Conservation (phyloP, 2,888 invertebrate species). For the Cephus sareptanus region DNA sequence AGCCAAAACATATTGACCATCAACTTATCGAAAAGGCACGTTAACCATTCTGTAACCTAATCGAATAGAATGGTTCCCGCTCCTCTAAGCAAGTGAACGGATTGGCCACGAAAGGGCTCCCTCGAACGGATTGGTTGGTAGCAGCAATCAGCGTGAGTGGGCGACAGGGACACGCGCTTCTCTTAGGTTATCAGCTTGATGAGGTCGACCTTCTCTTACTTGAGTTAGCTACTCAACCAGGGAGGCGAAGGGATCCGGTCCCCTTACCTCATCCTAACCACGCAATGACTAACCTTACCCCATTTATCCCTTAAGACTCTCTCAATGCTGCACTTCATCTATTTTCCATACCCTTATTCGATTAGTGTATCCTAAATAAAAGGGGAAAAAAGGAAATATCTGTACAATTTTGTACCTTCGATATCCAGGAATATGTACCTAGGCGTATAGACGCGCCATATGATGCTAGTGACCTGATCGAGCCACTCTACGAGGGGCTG, state of each 20-base stretch:
- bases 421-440: conserved; percentile 6
- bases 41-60: conserved; percentile 50
- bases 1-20: neutral
- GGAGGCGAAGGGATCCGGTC: conserved; percentile 8
- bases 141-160: conserved; percentile 64
- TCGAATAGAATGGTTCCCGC: conserved; percentile 40
- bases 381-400: conserved; percentile 31
- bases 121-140: conserved; percentile 36
- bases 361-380: neutral
- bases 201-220: conserved; percentile 38
- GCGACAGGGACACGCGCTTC: conserved; percentile 62
- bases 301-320: neutral
- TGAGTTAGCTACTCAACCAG: conserved; percentile 11
- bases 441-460: conserved; percentile 40
- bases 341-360: neutral
- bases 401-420: conserved; percentile 38
- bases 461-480: conserved; percentile 41
- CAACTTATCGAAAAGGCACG: neutral
- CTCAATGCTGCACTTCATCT: neutral
- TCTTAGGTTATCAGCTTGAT: conserved; percentile 60
- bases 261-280: neutral
- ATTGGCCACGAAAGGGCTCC: conserved; percentile 13
- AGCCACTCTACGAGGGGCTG: conserved; percentile 34
- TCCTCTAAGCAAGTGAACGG: conserved; percentile 21
- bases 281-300: neutral